Evolutionary conservation across 2,888 invertebrate genomes (phyloP), one percentile per base, ranked within the genome.

Genomic region (Lasioglossum zephyrum): DNA sequence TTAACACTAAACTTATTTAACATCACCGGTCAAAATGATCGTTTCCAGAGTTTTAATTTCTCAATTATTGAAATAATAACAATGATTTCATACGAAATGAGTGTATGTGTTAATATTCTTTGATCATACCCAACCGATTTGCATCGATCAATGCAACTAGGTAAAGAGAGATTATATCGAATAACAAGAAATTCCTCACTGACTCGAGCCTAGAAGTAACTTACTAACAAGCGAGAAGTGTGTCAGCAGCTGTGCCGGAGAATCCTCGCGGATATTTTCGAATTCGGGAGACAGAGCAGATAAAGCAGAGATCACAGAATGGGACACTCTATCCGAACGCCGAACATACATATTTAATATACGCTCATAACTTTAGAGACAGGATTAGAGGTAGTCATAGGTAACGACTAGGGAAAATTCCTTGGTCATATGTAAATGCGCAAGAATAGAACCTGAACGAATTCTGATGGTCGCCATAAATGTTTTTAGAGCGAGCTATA

Each of bases 231-330:
- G 53, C 53, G 26, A 22, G 26, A 75, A 75, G 74, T 75, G 57
- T 75, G 74, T 75, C 74, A 57, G 57, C 74, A 75, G 74, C 74
- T 57, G 74, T 57, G 0, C 4, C 53, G 74, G 41, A 39, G n/a
- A 57, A 75, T 75, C 9, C 49, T 75, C 26, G 57, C 53, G 26
- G 57, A 57, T 75, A 75, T 75, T 75, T 75, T 75, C 39, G 41
- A 74, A 74, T 57, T 74, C 36, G n/a, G 41, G 16, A 16, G 53
- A 8, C 74, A 26, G n/a, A 8, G 57, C 5, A 22, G 16, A n/a
- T 22, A 6, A 53, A 49, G 11, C 36, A 11, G 22, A 36, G 73
- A 74, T 39, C n/a, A 57, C 8, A 8, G 49, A 57, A 74, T n/a
- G n/a, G 4, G 31, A 69, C 22, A 44, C 41, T 72, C 13, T 72